Evolutionary conservation across 2,888 invertebrate genomes (phyloP).

Genomic region (Argyra leucocephala): DNA sequence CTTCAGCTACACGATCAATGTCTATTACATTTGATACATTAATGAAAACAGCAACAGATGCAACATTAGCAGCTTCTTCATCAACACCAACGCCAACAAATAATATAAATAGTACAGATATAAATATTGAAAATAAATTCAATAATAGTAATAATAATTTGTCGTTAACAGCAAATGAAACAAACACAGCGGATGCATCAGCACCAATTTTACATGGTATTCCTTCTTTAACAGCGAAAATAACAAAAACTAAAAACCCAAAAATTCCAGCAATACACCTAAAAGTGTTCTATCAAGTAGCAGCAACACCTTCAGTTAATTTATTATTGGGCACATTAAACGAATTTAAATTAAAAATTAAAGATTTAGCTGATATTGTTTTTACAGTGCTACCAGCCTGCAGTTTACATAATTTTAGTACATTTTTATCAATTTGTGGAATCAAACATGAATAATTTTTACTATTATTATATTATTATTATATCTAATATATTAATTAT

Average conservation of each 20-base stretch:
- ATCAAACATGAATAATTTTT: slow-evolving; percentile 56
- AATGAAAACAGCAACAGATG: slow-evolving; percentile 42
- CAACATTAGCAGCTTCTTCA: slow-evolving; percentile 34
- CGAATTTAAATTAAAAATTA: slow-evolving; percentile 45
- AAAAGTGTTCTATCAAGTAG: slow-evolving; percentile 68
- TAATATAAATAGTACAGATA: not conserved
- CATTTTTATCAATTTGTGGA: slow-evolving; percentile 74
- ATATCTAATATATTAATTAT: not conserved
- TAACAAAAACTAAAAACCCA: slow-evolving; percentile 28
- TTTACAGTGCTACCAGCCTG: slow-evolving; percentile 70
- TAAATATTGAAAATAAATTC: not conserved
- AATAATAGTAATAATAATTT: not conserved
- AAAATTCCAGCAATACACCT: slow-evolving; percentile 58
- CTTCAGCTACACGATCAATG: slow-evolving; percentile 28
- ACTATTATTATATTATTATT: not conserved
- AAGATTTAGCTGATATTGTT: slow-evolving; percentile 50
- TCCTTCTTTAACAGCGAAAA: slow-evolving; percentile 10
- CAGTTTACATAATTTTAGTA: slow-evolving; percentile 69
- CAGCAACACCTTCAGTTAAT: slow-evolving; percentile 45
- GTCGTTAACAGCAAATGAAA: not conserved
- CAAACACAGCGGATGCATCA: slow-evolving; percentile 9
- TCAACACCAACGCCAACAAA: slow-evolving; percentile 1
- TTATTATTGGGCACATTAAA: slow-evolving; percentile 42
- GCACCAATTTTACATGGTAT: slow-evolving; percentile 18
- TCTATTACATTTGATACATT: slow-evolving; percentile 24